A percentile compares a stretch with the other conserved stretches of the same genome.
phyloP scores from a whole-genome alignment of 64 coral and sea anemone species.

The Hydrozoanthus tunicans region DNA sequence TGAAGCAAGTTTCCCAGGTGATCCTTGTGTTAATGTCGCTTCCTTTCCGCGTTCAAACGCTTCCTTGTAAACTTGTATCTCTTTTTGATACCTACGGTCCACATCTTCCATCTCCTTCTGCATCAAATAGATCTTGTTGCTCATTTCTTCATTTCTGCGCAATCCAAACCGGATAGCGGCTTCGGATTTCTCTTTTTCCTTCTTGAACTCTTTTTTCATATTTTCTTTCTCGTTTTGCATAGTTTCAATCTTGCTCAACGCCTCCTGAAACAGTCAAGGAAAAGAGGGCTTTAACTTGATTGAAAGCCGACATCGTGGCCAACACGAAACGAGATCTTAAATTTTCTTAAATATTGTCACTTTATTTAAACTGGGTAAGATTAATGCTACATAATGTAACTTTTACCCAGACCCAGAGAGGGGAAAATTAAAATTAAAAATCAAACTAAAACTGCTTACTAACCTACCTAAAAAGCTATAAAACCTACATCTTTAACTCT shows the following conservation, averaged over 20 bases:
- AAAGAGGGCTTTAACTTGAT: neutral
- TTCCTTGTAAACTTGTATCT: slow-evolving; percentile 92
- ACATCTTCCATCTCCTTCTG: slow-evolving; percentile 97
- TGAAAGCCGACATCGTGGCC: neutral
- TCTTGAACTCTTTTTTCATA: slow-evolving; percentile 77
- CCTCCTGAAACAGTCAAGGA: slow-evolving; percentile 37
- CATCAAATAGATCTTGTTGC: slow-evolving; percentile 98
- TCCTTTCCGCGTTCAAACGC: slow-evolving; percentile 86
- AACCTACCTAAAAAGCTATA: too few relatives aligned
- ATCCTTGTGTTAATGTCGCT: neutral
- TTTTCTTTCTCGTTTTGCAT: slow-evolving; percentile 70
- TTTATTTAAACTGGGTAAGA: too few relatives aligned
- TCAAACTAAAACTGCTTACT: too few relatives aligned
- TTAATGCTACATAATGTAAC: too few relatives aligned
- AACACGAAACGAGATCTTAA: too few relatives aligned
- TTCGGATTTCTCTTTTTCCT: slow-evolving; percentile 86
- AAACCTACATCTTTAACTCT: too few relatives aligned
- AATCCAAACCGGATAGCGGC: slow-evolving; percentile 93
- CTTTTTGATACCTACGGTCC: slow-evolving; percentile 86
- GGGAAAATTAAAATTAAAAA: too few relatives aligned
- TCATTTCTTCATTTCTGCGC: slow-evolving; percentile 95
- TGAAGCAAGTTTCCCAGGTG: slow-evolving; percentile 16
- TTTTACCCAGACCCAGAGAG: too few relatives aligned
- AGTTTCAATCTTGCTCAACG: slow-evolving; percentile 52
- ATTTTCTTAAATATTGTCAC: too few relatives aligned